Conservation (phyloP, 2,113 vertebrate genomes). For the Perca fluviatilis region DNA sequence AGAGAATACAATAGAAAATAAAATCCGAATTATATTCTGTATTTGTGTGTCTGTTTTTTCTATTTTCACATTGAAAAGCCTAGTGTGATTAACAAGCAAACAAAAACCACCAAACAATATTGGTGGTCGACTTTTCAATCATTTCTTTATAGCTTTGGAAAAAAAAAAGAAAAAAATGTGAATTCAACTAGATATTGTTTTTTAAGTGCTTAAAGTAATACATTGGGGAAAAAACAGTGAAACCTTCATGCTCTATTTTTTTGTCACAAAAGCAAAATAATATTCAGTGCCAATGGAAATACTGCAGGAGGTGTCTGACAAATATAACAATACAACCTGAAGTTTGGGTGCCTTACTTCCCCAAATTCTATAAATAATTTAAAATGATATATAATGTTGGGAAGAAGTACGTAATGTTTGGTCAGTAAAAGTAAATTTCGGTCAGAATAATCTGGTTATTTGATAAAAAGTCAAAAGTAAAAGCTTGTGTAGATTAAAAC, state of each 20-base stretch:
- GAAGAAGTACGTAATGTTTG: not conserved
- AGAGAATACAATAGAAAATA: not conserved
- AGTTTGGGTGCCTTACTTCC: not conserved
- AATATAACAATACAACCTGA: not conserved
- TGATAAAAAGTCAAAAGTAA: too few relatives aligned
- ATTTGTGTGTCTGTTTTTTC: not conserved
- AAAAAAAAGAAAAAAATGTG: not conserved
- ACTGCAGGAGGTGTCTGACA: not conserved
- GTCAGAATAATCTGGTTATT: too few relatives aligned
- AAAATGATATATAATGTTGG: not conserved
- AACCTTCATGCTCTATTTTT: not conserved
- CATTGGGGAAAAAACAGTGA: not conserved
- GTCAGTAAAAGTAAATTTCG: too few relatives aligned
- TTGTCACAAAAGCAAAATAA: not conserved
- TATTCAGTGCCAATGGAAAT: not conserved
- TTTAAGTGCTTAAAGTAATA: not conserved
- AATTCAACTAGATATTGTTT: not conserved
- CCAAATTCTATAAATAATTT: not conserved
- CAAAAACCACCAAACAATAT: not conserved
- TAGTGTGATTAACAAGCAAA: conserved; percentile 11
- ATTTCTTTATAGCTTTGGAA: not conserved
- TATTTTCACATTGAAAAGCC: not conserved
- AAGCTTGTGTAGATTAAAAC: not conserved
- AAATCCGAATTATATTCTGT: not conserved
- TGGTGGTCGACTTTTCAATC: not conserved